Conservation (phyloP, 2,113 vertebrate genomes). For the Cyprinus carpio region DNA sequence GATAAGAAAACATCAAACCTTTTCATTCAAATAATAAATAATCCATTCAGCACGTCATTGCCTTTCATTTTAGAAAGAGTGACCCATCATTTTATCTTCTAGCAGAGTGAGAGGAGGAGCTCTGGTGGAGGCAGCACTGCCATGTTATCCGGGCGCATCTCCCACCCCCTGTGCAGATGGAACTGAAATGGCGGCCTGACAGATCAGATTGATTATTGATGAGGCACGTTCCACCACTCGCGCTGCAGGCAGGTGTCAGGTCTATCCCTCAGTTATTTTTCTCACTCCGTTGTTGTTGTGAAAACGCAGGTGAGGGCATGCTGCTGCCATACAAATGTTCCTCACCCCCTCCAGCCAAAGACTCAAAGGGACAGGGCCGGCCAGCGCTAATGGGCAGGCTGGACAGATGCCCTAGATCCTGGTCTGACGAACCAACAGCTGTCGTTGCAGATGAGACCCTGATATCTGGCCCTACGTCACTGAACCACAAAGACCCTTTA, state of each 20-base stretch:
- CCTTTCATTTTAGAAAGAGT: not conserved
- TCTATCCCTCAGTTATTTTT: slow-evolving; percentile 58
- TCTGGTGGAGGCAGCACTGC: slow-evolving; percentile 20
- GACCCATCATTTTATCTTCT: slow-evolving; percentile 17
- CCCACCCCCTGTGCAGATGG: slow-evolving; percentile 50
- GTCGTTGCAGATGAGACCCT: slow-evolving; percentile 73
- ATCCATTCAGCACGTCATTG: not conserved
- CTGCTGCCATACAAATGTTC: slow-evolving; percentile 51
- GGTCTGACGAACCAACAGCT: slow-evolving; percentile 67
- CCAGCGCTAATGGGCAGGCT: slow-evolving; percentile 38
- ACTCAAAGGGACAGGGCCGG: slow-evolving; percentile 7
- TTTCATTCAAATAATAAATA: not conserved
- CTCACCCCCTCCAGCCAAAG: slow-evolving; percentile 57
- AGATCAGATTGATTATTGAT: slow-evolving; percentile 67
- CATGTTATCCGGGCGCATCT: slow-evolving; percentile 44
- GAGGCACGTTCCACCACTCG: slow-evolving; percentile 44
- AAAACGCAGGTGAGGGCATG: slow-evolving; percentile 71
- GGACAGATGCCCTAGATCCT: slow-evolving; percentile 72
- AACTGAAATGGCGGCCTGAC: slow-evolving; percentile 30
- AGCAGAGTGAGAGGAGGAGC: slow-evolving; percentile 6
- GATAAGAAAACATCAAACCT: not conserved
- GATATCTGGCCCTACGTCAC: slow-evolving; percentile 48
- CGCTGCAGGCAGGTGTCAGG: slow-evolving; percentile 63
- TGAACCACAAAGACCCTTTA: slow-evolving; percentile 43
- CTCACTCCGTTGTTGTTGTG: slow-evolving; percentile 54